Evolutionary conservation across 2,888 invertebrate species (phyloP), one percentile per base, ranked within the genome.

Genomic region (Horisme vitalbata): DNA sequence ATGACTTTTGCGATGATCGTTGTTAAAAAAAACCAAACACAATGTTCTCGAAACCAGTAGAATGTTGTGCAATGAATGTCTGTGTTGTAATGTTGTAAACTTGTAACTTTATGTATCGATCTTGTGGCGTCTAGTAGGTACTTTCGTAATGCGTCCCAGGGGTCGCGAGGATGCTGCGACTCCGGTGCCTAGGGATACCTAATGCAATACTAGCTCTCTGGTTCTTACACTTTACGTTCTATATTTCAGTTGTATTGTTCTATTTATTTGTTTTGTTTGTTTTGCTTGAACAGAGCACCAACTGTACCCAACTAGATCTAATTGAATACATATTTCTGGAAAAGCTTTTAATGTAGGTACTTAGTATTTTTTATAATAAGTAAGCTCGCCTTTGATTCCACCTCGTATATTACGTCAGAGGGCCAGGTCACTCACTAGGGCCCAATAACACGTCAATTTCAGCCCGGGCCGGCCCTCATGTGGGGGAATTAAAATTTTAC

Each of bases 71-170:
- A 65, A 63, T 57, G 59, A 73, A 71, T 68, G 65, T 61, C 73
- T 72, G 65, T 71, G 75, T 77, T 49, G 46, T 55, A 77, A 79
- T 79, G 75, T 75, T 79, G 75, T 55, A 77, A 79, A 79, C 75
- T 75, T 79, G 75, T 75, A 70, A 71, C 63, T 68, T 70, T 74
- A 68, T 81, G 76, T 86, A 88, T 87, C 82, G 87, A 88, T 88
- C 85, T 80, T 65, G 71, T 68, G 69, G 67, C 70, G 78, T 81
- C 78, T 80, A 83, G 85, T 83, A 38, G 26, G 21, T 33, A 79
- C 82, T 84, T 77, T 79, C 79, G 77, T 86, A 87, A 88, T 87
- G 87, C 75, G 80, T 83, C 88, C 83, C 85, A 55, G 75, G 86
- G 62, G 59, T 63, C 64, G 71, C 75, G 77, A 78, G 83, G 78